phyloP scores from a whole-genome alignment of 2,888 invertebrate species.

The Zhuqinia jingwanae region DNA sequence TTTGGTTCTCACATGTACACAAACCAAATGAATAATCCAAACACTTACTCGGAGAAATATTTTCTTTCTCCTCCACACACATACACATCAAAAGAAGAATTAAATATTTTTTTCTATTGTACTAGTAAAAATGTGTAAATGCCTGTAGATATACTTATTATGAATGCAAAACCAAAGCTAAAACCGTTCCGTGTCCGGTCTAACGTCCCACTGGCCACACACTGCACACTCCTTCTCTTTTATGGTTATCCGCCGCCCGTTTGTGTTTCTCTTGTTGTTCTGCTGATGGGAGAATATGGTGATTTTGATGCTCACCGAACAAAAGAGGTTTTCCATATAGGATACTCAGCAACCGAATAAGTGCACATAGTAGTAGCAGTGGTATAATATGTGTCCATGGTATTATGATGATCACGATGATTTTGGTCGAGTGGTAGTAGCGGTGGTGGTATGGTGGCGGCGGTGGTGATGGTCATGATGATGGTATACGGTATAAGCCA shows the following conservation, averaged over 20 bases:
- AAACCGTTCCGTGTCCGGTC: slow-evolving; percentile 68
- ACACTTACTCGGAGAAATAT: no score
- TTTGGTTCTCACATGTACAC: not conserved
- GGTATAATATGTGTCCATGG: slow-evolving; percentile 19
- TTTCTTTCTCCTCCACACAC: no score
- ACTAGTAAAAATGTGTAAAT: no score
- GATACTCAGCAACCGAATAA: slow-evolving; percentile 42
- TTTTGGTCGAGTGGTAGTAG: slow-evolving; percentile 54
- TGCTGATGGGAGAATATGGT: not conserved
- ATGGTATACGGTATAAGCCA: slow-evolving; percentile 21
- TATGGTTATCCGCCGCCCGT: slow-evolving; percentile 53
- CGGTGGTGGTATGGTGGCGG: slow-evolving; percentile 51
- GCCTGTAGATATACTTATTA: no score
- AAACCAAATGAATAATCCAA: not conserved
- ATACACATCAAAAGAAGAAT: not conserved
- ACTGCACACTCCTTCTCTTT: slow-evolving; percentile 52
- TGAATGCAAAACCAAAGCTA: slow-evolving; percentile 49
- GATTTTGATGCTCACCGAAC: slow-evolving; percentile 58
- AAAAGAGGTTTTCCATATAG: slow-evolving; percentile 64
- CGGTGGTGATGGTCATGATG: no score
- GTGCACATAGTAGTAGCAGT: no score
- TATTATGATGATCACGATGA: slow-evolving; percentile 39
- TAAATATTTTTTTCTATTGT: no score
- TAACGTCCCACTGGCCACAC: slow-evolving; percentile 69
- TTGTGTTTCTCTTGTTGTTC: slow-evolving; percentile 37